Base-by-base conservation (phyloP, 2,888 invertebrate genomes). In the Neria commutata region DNA sequence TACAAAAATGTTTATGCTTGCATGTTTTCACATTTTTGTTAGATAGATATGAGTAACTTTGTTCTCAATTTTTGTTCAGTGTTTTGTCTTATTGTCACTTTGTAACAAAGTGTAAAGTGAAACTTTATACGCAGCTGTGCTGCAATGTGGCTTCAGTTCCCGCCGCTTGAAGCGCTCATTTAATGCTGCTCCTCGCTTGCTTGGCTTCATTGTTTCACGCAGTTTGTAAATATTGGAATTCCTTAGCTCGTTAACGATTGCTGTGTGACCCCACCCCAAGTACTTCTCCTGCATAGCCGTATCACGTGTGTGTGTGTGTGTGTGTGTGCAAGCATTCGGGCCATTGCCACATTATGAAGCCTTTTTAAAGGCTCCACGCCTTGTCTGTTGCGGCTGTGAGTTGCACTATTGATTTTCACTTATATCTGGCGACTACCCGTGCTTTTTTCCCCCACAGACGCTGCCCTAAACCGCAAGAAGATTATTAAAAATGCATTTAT, bases 401-500 rank as follows among this genome's bases (percentile, higher is more conserved):
- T 8, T 42, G 4, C 14, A 42, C 17, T 8, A 3, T 42, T 4
- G 21, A 14, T 19, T 42, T 5, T 5, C 3, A 42, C 21, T 19
- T 42, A 19, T 3, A 42, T 19, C 42, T 42, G n/a, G n/a, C n/a
- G n/a, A n/a, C n/a, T n/a, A n/a, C n/a, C n/a, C n/a, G n/a, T n/a
- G 40, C 11, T 23, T 42, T 25, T 52, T 16, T 14, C 42, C 25
- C n/a, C 25, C 40, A 23, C 42, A 16, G 34, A 37, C 21, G 37
- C 51, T 37, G 51, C 23, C 51, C n/a, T n/a, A n/a, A 51, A 24
- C 24, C 40, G 37, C 51, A 51, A n/a, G 37, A 51, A 23, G 24
- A 17, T 40, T n/a, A 52, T 52, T 24, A 52, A 52, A 42, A 52
- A 23, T 52, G n/a, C 37, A 51, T 51, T 34, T 34, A 37, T 23